phyloP scores from a whole-genome alignment of 2,113 vertebrate species.

The Trochalopteron elliotii region DNA sequence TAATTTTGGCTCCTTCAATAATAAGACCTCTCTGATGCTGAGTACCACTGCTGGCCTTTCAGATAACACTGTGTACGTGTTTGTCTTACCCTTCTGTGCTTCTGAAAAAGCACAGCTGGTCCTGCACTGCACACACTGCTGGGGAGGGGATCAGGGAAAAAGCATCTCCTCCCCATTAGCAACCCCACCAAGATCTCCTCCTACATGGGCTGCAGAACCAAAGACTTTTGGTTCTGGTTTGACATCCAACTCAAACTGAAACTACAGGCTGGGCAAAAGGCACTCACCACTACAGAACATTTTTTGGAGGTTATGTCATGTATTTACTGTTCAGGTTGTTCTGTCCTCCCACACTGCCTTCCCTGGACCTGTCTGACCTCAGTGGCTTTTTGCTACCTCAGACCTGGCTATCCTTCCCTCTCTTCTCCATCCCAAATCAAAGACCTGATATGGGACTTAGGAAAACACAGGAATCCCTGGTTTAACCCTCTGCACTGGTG shows the following conservation, averaged over 20 bases:
- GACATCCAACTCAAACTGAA: neutral
- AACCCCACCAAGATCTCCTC: neutral
- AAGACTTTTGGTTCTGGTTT: neutral
- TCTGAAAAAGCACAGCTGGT: neutral
- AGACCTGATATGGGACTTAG: neutral
- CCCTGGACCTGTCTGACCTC: neutral
- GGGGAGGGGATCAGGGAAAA: neutral
- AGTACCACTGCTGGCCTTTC: neutral
- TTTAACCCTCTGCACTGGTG: neutral
- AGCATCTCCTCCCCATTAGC: neutral
- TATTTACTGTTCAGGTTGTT: neutral
- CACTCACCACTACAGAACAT: neutral
- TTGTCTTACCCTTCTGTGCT: neutral
- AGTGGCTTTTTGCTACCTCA: neutral
- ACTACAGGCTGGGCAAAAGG: neutral
- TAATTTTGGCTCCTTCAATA: neutral
- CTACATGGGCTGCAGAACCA: neutral
- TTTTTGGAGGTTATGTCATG: neutral
- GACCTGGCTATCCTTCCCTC: neutral
- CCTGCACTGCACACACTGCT: neutral
- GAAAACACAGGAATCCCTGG: neutral
- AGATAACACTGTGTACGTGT: rapidly evolving
- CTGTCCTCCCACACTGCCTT: neutral
- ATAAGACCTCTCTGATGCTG: neutral
- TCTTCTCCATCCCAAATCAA: neutral